Evolutionary conservation across 2,888 invertebrate genomes (phyloP), one percentile per base, ranked within the genome.

Genomic region (Eristalis pertinax): DNA sequence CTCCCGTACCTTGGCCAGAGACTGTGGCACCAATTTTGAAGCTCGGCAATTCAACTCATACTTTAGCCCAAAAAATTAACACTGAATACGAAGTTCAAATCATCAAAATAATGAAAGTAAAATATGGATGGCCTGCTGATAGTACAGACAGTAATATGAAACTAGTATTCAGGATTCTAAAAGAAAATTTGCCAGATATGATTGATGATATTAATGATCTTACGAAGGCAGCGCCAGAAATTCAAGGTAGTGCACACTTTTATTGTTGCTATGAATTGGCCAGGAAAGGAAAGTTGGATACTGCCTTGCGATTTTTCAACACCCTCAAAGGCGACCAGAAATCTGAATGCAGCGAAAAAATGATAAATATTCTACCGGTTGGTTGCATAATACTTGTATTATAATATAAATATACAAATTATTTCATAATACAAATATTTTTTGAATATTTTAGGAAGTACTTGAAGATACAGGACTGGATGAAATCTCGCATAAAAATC

Each of bases 1-100:
- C 93, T 0, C 92, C 93, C 5, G 93, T 93, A 0, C 93, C 93
- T 0, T 93, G 93, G 93, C 91, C 93, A 0, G 92, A 92, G 0
- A 86, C 90, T 1, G 84, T 93, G 0, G 88, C 89, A 0, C 91
- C 93, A 0, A 89, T 93, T 0, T 89, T 92, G 2, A 91, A 91
- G 83, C 79, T 93, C 4, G 91, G 93, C n/a, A 90, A 90, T 64
- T 92, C 93, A 0, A 92, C 92, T 26, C 93, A 93, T 90, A 92
- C 92, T 0, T 75, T 93, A 41, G 92, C 93, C 8, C 80, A 90
- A 0, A 92, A 92, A 85, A 93, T 93, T 41, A 91, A 90, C 70
- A 91, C 91, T 0, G 92, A 93, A 89, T 92, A 92, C 77, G 92
- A 93, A 82, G 90, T 92, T 41, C 93, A 93, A 90, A 91, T 91